phyloP scores from a whole-genome alignment of 2,797 vertebrate species.

The Coccyzus lansbergi region DNA sequence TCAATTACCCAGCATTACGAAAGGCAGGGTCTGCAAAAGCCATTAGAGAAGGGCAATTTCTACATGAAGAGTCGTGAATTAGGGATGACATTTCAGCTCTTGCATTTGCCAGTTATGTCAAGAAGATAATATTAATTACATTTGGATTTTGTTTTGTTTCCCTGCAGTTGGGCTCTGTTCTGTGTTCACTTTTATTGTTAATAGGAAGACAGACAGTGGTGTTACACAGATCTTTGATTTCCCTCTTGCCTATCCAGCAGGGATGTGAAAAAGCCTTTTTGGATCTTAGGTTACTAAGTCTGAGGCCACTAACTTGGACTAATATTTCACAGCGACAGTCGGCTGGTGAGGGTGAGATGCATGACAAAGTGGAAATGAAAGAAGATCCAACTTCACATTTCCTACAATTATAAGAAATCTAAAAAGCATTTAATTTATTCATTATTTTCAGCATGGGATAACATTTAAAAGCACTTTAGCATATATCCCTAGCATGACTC shows the following conservation, averaged over 20 bases:
- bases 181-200: conserved; percentile 36
- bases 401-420: neutral
- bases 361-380: neutral
- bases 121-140: conserved; percentile 65
- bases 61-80: conserved; percentile 43
- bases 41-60: conserved; percentile 64
- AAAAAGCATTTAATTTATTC: neutral
- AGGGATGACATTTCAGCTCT: conserved; percentile 65
- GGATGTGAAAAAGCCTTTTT: neutral
- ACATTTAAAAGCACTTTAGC: neutral
- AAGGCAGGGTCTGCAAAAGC: conserved; percentile 52
- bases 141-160: conserved; percentile 64
- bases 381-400: neutral
- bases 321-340: neutral
- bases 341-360: neutral
- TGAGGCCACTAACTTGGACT: neutral
- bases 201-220: neutral
- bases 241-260: neutral
- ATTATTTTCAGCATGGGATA: neutral
- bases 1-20: conserved; percentile 57
- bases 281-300: neutral
- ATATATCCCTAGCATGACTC: neutral
- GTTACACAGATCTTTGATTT: conserved; percentile 4
- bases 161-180: conserved; percentile 54
- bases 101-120: conserved; percentile 63